A percentile compares a stretch with the other conserved stretches of the same genome.
Evolutionary conservation across 2,797 vertebrate genomes (phyloP).

Genomic region (Mus spretus): DNA sequence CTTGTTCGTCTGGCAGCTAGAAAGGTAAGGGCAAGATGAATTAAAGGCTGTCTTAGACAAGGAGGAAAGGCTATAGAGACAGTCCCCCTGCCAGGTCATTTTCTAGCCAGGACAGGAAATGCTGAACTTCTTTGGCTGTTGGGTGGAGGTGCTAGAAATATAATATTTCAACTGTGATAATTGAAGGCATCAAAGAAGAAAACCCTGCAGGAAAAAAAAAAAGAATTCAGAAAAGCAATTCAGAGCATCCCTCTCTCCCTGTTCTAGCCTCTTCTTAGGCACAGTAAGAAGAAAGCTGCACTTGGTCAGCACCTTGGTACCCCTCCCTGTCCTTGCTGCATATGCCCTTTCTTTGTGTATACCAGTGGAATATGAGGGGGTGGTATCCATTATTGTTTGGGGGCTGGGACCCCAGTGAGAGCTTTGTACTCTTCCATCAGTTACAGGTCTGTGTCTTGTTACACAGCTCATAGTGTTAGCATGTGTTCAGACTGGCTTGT

Average conservation of each 20-base stretch:
- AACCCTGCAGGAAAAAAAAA: conserved; percentile 67
- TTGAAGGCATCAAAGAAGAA: conserved; percentile 86
- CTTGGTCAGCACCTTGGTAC: rapidly evolving
- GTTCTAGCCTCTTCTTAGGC: background rate
- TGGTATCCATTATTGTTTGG: conserved; percentile 88
- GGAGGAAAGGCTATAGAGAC: conserved; percentile 78
- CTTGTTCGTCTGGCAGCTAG: conserved; percentile 85
- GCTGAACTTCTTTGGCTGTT: conserved; percentile 80
- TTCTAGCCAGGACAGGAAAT: conserved; percentile 78
- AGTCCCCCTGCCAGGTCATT: conserved; percentile 81
- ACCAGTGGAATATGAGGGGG: conserved; percentile 53
- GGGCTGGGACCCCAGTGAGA: conserved; percentile 87
- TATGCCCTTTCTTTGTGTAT: background rate
- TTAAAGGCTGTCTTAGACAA: conserved; percentile 79
- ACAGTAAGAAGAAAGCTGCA: background rate
- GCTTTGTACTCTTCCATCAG: conserved; percentile 88
- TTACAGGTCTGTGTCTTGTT: conserved; percentile 89
- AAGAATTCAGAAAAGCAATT: conserved; percentile 12
- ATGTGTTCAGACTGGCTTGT: conserved; percentile 69
- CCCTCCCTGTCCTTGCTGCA: background rate
- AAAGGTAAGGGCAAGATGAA: background rate
- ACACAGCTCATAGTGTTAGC: conserved; percentile 87
- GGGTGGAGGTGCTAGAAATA: conserved; percentile 70
- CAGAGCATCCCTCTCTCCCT: background rate
- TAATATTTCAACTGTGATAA: conserved; percentile 81